A percentile compares a stretch with the other conserved stretches of the same genome.
Evolutionary conservation across 2,113 vertebrate species (phyloP).

Genomic region (Rhinoderma darwinii): DNA sequence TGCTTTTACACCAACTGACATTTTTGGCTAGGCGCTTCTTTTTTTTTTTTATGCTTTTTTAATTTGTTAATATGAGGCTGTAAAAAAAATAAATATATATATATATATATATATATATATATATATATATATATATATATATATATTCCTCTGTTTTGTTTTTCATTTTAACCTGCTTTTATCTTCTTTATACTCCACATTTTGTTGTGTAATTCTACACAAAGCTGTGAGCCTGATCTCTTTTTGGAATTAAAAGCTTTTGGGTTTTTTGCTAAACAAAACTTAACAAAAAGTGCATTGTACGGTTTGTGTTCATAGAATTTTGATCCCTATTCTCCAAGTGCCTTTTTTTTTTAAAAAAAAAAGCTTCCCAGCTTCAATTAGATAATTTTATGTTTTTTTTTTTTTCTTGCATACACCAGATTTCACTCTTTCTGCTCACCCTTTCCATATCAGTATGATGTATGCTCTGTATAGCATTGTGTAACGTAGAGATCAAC

Average conservation of each 20-base stretch:
- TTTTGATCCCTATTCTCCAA: constrained; percentile 85
- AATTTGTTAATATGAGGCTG: constrained; percentile 72
- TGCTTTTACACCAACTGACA: constrained; percentile 76
- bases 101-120: no score
- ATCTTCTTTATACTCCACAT: no score
- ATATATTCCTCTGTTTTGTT: constrained; percentile 62
- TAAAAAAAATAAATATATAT: no score
- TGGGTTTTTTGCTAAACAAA: constrained; percentile 71
- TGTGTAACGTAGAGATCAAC: constrained; percentile 75
- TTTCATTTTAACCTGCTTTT: constrained; percentile 77
- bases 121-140: no score
- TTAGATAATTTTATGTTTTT: constrained; percentile 72
- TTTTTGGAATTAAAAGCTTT: constrained; percentile 74
- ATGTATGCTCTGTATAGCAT: constrained; percentile 73
- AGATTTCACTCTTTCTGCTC: constrained; percentile 68
- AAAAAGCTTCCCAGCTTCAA: constrained; percentile 77
- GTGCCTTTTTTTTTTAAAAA: constrained; percentile 97
- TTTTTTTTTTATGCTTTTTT: constrained; percentile 58
- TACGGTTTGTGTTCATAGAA: constrained; percentile 74
- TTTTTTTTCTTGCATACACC: constrained; percentile 80
- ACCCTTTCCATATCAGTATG: constrained; percentile 67
- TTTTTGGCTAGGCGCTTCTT: constrained; percentile 77
- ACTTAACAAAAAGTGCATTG: constrained; percentile 69
- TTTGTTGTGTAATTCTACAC: constrained; percentile 75
- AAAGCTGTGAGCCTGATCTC: constrained; percentile 71